Conservation (phyloP, 2,113 vertebrate species). For the Sakesphorus luctuosus region DNA sequence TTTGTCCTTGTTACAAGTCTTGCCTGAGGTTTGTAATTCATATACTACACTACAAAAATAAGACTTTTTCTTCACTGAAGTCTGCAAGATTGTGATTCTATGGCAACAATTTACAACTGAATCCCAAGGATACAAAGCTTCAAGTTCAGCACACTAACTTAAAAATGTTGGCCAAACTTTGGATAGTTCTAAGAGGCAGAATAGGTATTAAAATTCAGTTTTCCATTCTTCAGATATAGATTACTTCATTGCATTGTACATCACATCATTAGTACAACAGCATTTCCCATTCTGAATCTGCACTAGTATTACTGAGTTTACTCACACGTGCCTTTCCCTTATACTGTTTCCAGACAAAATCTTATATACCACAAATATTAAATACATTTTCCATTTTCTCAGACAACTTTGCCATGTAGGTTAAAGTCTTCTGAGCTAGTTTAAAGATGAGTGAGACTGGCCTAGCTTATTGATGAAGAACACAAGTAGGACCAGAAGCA, state of each 20-base stretch:
- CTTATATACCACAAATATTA: neutral
- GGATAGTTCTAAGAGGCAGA: neutral
- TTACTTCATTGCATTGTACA: fast-evolving
- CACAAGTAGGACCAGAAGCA: fast-evolving
- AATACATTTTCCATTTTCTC: neutral
- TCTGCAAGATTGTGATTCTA: neutral
- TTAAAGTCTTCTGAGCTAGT: neutral
- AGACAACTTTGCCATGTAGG: neutral
- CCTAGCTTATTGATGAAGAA: neutral
- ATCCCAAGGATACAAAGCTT: neutral
- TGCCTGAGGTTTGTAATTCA: neutral
- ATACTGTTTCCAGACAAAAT: neutral
- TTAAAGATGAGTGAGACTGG: neutral
- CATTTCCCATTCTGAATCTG: neutral
- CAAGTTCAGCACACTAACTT: neutral
- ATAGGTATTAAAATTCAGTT: neutral
- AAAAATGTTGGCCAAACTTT: neutral
- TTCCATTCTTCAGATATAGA: neutral
- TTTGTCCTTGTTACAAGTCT: neutral
- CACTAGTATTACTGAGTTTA: neutral
- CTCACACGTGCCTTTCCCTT: neutral
- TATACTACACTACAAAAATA: neutral
- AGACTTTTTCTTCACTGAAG: neutral
- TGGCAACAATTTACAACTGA: neutral
- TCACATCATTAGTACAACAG: neutral